phyloP scores from a whole-genome alignment of 2,797 vertebrate species.

The Enteromius radiatus region DNA sequence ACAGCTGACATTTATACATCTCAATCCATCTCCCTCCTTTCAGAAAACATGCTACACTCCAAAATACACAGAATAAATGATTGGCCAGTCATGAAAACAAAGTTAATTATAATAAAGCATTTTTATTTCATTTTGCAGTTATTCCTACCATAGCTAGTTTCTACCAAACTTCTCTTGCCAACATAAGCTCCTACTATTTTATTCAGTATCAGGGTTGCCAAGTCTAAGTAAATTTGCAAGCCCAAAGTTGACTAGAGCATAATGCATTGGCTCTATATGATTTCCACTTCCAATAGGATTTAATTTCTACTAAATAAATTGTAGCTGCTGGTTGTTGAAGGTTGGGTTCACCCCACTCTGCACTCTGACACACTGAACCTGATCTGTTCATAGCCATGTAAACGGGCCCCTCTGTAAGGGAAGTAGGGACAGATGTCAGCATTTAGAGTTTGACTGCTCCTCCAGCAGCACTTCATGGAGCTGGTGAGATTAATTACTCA shows the following conservation, averaged over 20 bases:
- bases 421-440: slow-evolving; percentile 51
- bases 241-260: neutral
- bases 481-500: slow-evolving; percentile 46
- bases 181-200: neutral
- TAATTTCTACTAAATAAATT: slow-evolving; percentile 38
- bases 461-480: slow-evolving; percentile 52
- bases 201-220: neutral
- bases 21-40: slow-evolving; percentile 29
- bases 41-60: neutral
- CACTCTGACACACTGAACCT: slow-evolving; percentile 34
- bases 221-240: neutral
- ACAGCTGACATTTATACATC: slow-evolving; percentile 31
- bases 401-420: slow-evolving; percentile 23
- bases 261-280: neutral
- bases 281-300: slow-evolving; percentile 1
- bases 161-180: neutral
- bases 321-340: slow-evolving; percentile 5
- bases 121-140: slow-evolving; percentile 5
- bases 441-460: slow-evolving; percentile 45
- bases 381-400: slow-evolving; percentile 15
- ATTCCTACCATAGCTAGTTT: neutral
- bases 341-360: slow-evolving; percentile 8
- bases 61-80: slow-evolving; percentile 10
- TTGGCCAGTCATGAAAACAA: neutral
- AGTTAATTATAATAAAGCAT: neutral